These are phyloP conservation scores for Discoglossus pictus DNA, from an alignment of 2,797 vertebrate species.

Conservation along the genomic window DNA sequence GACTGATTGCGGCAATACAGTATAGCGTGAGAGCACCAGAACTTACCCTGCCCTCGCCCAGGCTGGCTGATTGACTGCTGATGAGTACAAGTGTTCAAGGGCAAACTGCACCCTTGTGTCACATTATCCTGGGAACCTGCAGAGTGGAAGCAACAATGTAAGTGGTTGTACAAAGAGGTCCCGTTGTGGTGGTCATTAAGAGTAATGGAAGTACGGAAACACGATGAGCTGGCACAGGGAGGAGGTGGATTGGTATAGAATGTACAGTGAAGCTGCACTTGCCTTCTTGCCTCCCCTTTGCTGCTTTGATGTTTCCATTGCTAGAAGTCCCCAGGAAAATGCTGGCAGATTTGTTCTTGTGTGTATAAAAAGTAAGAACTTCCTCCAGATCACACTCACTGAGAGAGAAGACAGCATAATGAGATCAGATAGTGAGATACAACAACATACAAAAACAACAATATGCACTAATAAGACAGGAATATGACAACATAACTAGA, in stretches of 20 bases:
- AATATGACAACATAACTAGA: no score
- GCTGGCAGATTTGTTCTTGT: slow-evolving; percentile 88
- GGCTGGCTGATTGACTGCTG: not conserved
- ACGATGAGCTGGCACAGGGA: no score
- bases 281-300: slow-evolving; percentile 60
- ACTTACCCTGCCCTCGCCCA: not conserved
- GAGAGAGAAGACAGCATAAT: slow-evolving; percentile 18
- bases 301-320: slow-evolving; percentile 64
- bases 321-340: slow-evolving; percentile 85
- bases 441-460: not conserved
- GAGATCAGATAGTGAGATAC: not conserved
- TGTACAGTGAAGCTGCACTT: not conserved
- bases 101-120: not conserved
- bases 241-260: no score
- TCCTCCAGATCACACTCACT: slow-evolving; percentile 94
- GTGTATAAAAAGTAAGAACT: slow-evolving; percentile 92
- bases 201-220: no score
- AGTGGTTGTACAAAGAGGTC: no score
- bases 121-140: not conserved
- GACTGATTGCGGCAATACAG: no score
- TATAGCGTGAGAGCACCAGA: no score
- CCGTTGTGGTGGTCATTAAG: no score
- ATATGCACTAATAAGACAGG: no score
- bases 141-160: not conserved
- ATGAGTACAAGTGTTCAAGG: not conserved